Evolutionary conservation across 2,888 invertebrate genomes (phyloP).

Genomic region (Sphaerophoria rueppellii): DNA sequence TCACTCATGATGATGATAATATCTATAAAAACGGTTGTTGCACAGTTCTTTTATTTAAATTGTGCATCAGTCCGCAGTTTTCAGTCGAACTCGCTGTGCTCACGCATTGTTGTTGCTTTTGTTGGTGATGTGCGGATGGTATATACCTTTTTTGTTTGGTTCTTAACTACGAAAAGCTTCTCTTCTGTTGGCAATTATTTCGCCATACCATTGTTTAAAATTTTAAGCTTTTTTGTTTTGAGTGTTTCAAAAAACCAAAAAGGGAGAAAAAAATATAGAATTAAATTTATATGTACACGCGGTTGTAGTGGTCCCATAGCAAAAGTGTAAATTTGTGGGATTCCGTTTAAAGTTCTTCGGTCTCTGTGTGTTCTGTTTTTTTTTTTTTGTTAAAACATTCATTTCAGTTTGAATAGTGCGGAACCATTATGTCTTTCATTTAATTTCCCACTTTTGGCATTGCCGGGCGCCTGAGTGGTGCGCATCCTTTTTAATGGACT

Average conservation of each 20-base stretch:
- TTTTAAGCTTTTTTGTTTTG: conserved; percentile 34
- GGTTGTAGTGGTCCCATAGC: conserved; percentile 20
- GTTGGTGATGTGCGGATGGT: conserved; percentile 20
- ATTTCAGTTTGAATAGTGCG: conserved; percentile 26
- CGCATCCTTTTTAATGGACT: conserved; percentile 50
- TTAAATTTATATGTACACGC: conserved; percentile 17
- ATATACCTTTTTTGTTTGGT: neutral
- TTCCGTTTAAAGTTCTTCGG: neutral
- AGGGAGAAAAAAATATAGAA: neutral
- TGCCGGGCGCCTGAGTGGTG: conserved; percentile 33
- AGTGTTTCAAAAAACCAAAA: neutral
- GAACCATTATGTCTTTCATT: conserved; percentile 59
- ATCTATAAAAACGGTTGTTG: conserved; percentile 42
- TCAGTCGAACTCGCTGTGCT: conserved; percentile 44
- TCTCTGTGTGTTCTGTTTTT: neutral
- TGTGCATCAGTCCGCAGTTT: conserved; percentile 54
- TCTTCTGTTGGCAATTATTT: conserved; percentile 53
- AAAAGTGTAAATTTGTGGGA: conserved; percentile 60
- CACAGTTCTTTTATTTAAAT: conserved; percentile 52
- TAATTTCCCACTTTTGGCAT: conserved; percentile 47
- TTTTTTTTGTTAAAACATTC: conserved; percentile 8
- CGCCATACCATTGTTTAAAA: conserved; percentile 59
- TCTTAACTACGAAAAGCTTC: neutral
- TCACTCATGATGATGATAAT: conserved; percentile 25
- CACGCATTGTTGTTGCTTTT: conserved; percentile 48